Conservation (phyloP, 2,113 vertebrate species). For the Parotia lawesii region DNA sequence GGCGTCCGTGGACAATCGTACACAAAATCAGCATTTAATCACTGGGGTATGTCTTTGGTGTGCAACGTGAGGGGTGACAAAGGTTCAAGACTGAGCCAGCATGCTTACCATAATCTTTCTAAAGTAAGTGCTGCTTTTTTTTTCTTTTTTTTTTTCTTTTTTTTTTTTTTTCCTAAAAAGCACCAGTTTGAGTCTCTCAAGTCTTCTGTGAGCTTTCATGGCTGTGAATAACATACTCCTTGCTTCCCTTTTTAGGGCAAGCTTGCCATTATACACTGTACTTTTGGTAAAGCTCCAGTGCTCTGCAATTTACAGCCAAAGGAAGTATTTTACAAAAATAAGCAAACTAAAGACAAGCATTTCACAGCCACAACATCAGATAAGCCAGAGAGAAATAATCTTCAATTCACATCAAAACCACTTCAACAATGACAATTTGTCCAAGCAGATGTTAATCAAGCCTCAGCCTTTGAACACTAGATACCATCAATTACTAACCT, state of each 20-base stretch:
- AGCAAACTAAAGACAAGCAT: constrained; percentile 83
- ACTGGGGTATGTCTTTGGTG: constrained; percentile 88
- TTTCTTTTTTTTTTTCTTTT: background rate
- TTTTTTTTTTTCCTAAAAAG: constrained; percentile 26
- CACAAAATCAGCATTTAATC: constrained; percentile 94
- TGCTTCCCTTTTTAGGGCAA: constrained; percentile 84
- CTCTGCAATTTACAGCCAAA: constrained; percentile 79
- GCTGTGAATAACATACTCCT: constrained; percentile 80
- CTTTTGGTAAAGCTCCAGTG: constrained; percentile 79
- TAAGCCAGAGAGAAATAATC: constrained; percentile 81
- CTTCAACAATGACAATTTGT: constrained; percentile 91
- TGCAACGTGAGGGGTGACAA: constrained; percentile 89
- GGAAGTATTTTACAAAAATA: constrained; percentile 81
- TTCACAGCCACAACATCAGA: constrained; percentile 85
- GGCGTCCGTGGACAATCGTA: constrained; percentile 96
- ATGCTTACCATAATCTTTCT: constrained; percentile 90
- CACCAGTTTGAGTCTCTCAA: constrained; percentile 79
- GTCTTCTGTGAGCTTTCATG: constrained; percentile 75
- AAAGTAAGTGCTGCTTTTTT: constrained; percentile 82
- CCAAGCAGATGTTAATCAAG: constrained; percentile 90
- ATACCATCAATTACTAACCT: constrained; percentile 89
- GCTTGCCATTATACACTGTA: constrained; percentile 77
- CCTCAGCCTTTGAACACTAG: constrained; percentile 82
- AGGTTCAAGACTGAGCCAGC: constrained; percentile 87
- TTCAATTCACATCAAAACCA: constrained; percentile 83